phyloP scores from a whole-genome alignment of 2,797 vertebrate genomes.

The Eidolon dupreanum region DNA sequence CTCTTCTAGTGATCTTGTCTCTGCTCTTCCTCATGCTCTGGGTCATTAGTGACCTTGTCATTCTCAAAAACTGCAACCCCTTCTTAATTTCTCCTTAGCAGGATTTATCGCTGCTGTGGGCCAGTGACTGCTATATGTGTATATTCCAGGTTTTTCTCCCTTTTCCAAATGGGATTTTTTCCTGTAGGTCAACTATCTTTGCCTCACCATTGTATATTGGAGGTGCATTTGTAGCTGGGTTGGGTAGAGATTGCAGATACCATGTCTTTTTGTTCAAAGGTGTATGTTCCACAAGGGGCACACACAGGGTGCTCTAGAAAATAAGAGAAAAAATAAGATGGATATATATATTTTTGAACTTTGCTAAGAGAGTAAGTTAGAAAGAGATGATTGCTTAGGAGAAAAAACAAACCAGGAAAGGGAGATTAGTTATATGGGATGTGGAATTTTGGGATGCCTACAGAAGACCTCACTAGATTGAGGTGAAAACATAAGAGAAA shows the following conservation, averaged over 20 bases:
- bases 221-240: background rate
- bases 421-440: background rate
- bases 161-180: background rate
- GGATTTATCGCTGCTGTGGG: background rate
- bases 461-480: background rate
- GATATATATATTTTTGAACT: background rate
- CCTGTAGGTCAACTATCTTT: background rate
- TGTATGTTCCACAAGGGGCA: background rate
- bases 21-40: background rate
- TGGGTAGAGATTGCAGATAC: background rate
- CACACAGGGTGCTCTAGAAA: background rate
- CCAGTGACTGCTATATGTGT: background rate
- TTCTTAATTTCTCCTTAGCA: background rate
- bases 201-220: background rate
- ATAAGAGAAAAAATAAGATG: background rate
- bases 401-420: background rate
- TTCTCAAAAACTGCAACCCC: background rate
- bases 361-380: background rate
- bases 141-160: background rate
- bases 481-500: slow-evolving; percentile 32
- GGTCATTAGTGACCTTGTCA: background rate
- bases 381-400: background rate
- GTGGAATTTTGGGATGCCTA: background rate
- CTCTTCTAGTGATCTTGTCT: background rate
- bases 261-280: background rate